phyloP scores from a whole-genome alignment of 2,797 vertebrate species.

The Morelia viridis region DNA sequence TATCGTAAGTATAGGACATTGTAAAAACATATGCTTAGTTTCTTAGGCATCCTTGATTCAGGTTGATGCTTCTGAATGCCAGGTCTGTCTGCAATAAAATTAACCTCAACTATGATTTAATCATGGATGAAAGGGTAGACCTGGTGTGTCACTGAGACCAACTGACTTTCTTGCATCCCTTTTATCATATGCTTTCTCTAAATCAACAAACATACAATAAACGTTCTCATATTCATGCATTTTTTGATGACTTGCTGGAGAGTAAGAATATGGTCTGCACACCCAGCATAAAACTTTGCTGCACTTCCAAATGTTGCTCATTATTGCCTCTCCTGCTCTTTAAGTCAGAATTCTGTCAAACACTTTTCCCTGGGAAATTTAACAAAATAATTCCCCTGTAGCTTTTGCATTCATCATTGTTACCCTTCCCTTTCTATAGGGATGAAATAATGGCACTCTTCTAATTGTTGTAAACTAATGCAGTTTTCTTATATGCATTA shows the following conservation, averaged over 20 bases:
- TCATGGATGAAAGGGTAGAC: background rate
- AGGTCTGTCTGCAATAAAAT: background rate
- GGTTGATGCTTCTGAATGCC: background rate
- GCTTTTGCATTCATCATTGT: background rate
- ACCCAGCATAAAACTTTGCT: background rate
- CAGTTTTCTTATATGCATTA: background rate
- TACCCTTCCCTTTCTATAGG: background rate
- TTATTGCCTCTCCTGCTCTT: background rate
- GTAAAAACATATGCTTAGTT: background rate
- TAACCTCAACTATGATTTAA: background rate
- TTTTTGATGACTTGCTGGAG: background rate
- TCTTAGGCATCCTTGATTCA: background rate
- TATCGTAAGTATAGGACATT: no score
- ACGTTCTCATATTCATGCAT: background rate
- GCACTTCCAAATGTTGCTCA: background rate
- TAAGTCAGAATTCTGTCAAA: background rate
- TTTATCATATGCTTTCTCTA: background rate
- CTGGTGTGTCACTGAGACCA: background rate
- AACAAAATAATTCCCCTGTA: background rate
- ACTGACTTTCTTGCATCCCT: background rate
- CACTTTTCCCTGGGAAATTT: background rate
- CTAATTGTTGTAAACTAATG: background rate
- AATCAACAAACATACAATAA: background rate
- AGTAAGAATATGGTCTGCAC: background rate
- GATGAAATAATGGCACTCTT: background rate